A percentile compares a stretch with the other conserved stretches of the same genome.
Conservation (phyloP, 2,113 vertebrate species). For the Rallus limicola region DNA sequence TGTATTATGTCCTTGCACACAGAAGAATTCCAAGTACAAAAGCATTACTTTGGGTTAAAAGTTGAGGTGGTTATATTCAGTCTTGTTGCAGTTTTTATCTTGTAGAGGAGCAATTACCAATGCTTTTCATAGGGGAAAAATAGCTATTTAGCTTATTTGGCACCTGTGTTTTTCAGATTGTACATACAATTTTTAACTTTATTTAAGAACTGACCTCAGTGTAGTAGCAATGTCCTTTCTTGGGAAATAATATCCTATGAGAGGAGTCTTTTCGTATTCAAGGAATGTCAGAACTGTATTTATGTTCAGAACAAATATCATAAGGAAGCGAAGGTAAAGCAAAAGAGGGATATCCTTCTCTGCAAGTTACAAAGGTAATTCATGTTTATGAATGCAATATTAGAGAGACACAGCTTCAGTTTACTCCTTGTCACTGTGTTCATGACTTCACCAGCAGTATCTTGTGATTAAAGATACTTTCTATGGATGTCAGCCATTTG, state of each 20-base stretch:
- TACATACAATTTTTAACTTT: not conserved
- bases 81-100: not conserved
- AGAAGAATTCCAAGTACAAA: constrained; percentile 13
- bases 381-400: not conserved
- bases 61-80: not conserved
- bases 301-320: not conserved
- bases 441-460: not conserved
- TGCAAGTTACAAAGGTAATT: not conserved
- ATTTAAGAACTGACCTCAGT: not conserved
- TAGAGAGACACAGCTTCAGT: not conserved
- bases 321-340: not conserved
- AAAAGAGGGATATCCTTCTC: not conserved
- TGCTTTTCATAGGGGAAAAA: not conserved
- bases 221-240: not conserved
- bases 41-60: not conserved
- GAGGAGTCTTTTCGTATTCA: not conserved
- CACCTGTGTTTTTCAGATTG: not conserved
- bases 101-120: not conserved
- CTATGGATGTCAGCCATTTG: not conserved
- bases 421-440: not conserved
- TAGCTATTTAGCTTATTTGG: not conserved
- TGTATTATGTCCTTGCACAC: not conserved
- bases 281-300: not conserved
- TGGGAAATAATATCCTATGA: not conserved
- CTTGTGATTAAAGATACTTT: constrained; percentile 29